A percentile compares a stretch with the other conserved stretches of the same genome.
These are phyloP conservation scores for Beroe ovata DNA, from an alignment of 37 sponge, comb jelly and placozoan species.

Conservation along the genomic window DNA sequence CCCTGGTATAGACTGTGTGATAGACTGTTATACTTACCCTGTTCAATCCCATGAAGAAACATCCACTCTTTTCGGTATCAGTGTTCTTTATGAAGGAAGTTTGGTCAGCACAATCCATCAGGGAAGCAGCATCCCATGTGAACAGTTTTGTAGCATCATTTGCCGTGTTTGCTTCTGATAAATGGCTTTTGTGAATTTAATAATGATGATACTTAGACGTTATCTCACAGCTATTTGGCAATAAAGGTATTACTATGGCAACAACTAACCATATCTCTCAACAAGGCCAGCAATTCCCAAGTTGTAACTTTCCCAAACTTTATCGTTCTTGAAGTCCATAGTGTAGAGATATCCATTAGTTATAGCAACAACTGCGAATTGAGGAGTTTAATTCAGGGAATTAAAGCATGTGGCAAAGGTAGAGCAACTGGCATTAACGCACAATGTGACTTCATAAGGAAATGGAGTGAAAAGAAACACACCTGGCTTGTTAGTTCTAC, in stretches of 20 bases:
- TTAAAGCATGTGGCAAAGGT: too few relatives aligned
- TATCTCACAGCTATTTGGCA: too few relatives aligned
- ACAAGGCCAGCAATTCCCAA: neutral
- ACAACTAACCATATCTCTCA: neutral
- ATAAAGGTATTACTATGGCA: too few relatives aligned
- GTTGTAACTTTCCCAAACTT: neutral
- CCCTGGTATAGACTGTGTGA: too few relatives aligned
- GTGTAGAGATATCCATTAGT: neutral
- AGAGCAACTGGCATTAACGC: neutral
- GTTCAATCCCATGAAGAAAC: conserved; percentile 48
- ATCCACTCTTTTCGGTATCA: neutral
- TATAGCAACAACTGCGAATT: neutral
- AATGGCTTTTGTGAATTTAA: too few relatives aligned
- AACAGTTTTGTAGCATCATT: neutral
- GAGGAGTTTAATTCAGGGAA: too few relatives aligned
- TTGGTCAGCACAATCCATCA: neutral
- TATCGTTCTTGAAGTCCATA: conserved; percentile 15
- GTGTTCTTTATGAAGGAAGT: neutral
- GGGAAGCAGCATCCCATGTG: neutral
- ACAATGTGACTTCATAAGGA: neutral
- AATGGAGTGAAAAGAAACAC: neutral
- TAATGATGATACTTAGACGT: too few relatives aligned
- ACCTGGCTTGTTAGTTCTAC: conserved; percentile 36
- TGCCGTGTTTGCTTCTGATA: neutral
- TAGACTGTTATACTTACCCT: conserved; percentile 37